These are phyloP conservation scores for Sphaeridia pumilis DNA, from an alignment of 2,888 invertebrate genomes.

Conservation along the genomic window DNA sequence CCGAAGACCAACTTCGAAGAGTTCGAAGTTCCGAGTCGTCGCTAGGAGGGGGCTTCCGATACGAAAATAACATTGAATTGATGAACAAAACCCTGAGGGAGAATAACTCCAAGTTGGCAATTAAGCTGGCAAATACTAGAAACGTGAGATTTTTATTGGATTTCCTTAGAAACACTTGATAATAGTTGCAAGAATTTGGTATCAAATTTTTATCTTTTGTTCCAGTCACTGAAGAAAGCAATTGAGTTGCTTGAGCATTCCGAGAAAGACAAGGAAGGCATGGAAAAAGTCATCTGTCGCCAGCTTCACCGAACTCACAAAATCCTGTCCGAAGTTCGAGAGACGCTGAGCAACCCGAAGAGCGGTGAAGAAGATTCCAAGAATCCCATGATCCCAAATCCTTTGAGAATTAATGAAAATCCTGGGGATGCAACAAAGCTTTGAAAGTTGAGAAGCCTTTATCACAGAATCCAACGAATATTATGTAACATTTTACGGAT, in stretches of 20 bases:
- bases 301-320: slow-evolving; percentile 9
- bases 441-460: too few relatives aligned
- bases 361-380: neutral
- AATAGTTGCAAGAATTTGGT: neutral
- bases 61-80: neutral
- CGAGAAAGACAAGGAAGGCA: slow-evolving; percentile 13
- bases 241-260: slow-evolving; percentile 11
- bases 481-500: too few relatives aligned
- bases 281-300: slow-evolving; percentile 15
- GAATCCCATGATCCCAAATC: too few relatives aligned
- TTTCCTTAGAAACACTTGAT: neutral
- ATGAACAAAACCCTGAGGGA: slow-evolving; percentile 9
- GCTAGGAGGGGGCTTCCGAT: neutral
- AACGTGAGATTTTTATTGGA: neutral
- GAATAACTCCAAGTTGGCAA: slow-evolving; percentile 13
- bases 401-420: too few relatives aligned
- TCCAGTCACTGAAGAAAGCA: slow-evolving; percentile 5
- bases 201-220: neutral
- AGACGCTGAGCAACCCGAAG: neutral
- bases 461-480: too few relatives aligned
- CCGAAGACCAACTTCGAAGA: too few relatives aligned
- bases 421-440: too few relatives aligned
- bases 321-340: slow-evolving; percentile 5
- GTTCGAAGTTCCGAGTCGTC: neutral
- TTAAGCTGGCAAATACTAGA: slow-evolving; percentile 6